phyloP scores from a whole-genome alignment of 64 coral and sea anemone species.

The Montipora foliosa region DNA sequence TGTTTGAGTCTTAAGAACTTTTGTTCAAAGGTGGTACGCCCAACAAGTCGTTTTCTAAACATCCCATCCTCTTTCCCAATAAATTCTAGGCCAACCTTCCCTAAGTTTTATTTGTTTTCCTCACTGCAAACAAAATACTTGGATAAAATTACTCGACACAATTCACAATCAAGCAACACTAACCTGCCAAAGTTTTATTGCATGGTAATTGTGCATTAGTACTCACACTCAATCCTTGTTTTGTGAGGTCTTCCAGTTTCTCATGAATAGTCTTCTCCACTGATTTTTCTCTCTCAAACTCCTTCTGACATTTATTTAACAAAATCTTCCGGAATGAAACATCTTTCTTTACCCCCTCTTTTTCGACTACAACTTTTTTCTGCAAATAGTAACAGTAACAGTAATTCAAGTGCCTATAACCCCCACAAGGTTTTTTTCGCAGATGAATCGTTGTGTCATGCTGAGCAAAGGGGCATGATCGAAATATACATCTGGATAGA shows the following conservation, averaged over 20 bases:
- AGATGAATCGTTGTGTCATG: no score
- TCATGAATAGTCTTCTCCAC: slow-evolving; percentile 74
- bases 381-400: not conserved
- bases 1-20: no score
- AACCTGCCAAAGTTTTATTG: not conserved
- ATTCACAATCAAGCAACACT: not conserved
- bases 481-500: no score
- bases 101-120: no score
- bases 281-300: slow-evolving; percentile 93
- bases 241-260: slow-evolving; percentile 64
- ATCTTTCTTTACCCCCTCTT: slow-evolving; percentile 55
- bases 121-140: no score
- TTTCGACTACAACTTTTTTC: slow-evolving; percentile 64
- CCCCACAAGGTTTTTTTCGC: no score
- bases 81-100: no score
- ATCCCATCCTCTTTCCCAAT: no score
- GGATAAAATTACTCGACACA: not conserved
- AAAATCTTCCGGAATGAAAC: slow-evolving; percentile 89
- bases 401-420: not conserved
- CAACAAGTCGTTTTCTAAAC: no score
- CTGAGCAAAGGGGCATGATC: no score
- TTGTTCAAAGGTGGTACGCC: no score
- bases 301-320: slow-evolving; percentile 91
- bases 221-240: slow-evolving; percentile 79
- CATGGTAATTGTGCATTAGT: not conserved